These are phyloP conservation scores for Suricata suricatta DNA, from an alignment of 2,113 vertebrate genomes.

Conservation along the genomic window DNA sequence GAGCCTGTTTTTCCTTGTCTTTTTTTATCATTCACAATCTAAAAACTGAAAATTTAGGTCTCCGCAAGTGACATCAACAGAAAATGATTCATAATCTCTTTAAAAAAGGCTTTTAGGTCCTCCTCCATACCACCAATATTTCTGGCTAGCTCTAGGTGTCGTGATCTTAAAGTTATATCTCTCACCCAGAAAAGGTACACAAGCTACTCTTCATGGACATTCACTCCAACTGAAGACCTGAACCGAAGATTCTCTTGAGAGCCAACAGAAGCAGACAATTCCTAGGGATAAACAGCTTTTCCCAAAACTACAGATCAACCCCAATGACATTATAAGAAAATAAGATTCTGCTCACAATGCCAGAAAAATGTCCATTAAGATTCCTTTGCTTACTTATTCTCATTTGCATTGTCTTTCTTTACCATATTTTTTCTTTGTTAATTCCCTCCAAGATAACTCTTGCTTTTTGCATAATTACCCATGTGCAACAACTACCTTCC, in stretches of 20 bases:
- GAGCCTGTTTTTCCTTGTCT: neutral
- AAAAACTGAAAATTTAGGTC: neutral
- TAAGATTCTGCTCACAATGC: neutral
- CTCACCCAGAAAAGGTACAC: neutral
- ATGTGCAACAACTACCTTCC: neutral
- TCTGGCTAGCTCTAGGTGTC: neutral
- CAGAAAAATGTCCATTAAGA: neutral
- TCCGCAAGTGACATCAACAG: neutral
- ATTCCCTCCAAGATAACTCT: neutral
- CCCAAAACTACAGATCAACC: neutral
- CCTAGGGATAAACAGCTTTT: neutral
- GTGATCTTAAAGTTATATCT: neutral
- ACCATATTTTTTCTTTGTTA: neutral
- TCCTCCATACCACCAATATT: neutral
- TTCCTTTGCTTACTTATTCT: neutral
- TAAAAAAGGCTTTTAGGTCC: no score
- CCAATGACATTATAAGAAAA: neutral
- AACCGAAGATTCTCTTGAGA: neutral
- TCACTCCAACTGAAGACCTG: neutral
- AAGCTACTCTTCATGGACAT: neutral
- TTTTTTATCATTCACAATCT: neutral
- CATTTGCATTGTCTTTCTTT: neutral
- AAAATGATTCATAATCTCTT: neutral
- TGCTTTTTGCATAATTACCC: neutral
- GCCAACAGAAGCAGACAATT: neutral